Evolutionary conservation across 2,888 invertebrate genomes (phyloP), one percentile per base, ranked within the genome.

Genomic region (Synanthedon myopaeformis): DNA sequence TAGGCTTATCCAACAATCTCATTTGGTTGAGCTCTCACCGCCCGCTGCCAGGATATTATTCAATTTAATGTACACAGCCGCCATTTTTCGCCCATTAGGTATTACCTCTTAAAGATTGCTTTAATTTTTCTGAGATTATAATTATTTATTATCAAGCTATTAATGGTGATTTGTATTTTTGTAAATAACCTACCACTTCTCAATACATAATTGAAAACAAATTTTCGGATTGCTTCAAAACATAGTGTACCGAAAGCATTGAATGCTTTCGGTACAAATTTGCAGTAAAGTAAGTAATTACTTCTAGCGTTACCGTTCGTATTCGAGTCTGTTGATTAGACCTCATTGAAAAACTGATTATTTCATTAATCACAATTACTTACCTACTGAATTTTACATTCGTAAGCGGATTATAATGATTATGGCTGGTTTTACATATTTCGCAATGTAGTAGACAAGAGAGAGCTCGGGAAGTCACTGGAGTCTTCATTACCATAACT

Each of bases 11-110:
- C 76, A 72, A 54, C 66, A 67, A 76, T 76, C 77, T 76, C 74
- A 79, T 82, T 81, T 69, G 61, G 63, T 57, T 65, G 67, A 76
- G 71, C 77, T 73, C 57, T 66, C 65, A 69, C 72, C 64, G 71
- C 54, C 54, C 58, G 55, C 59, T 51, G 45, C 19, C 60, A 60
- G 65, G 62, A 66, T 72, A 78, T 82, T 79, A 79, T 78, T 81
- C 80, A 81, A 82, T 82, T 79, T 80, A 72, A 76, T 70, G 75
- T 72, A 68, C 70, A 72, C 75, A 74, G 70, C 70, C 69, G 63
- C 70, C 58, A 65, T 71, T 77, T 77, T 78, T 71, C 68, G 62
- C 63, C 73, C 74, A 76, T 82, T 79, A 79, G 1, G 1, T 2
- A 1, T 72, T 74, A 67, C 71, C 63, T 58, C 64, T 66, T 71